phyloP scores from a whole-genome alignment of 2,113 vertebrate species.

The Ariopsis seemanni region DNA sequence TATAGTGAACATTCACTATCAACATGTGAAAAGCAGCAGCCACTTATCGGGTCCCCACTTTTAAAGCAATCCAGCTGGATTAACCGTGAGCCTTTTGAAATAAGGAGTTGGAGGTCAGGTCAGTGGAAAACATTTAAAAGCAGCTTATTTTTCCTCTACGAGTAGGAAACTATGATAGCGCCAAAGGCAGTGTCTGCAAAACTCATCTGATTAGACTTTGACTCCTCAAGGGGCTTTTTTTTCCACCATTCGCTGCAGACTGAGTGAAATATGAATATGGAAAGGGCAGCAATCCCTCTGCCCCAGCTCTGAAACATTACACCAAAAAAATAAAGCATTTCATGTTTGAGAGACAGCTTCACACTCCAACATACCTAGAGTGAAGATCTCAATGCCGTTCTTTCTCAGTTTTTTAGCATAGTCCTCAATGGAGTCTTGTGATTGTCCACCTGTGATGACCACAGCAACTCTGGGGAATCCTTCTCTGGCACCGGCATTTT shows the following conservation, averaged over 20 bases:
- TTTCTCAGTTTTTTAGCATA: conserved; percentile 81
- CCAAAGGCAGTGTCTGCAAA: conserved; percentile 41
- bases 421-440: conserved; percentile 84
- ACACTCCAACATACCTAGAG: conserved; percentile 78
- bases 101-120: conserved; percentile 31
- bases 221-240: conserved; percentile 6
- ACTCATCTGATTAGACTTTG: conserved; percentile 25
- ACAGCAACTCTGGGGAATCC: conserved; percentile 90
- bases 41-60: conserved; percentile 38
- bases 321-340: conserved; percentile 4
- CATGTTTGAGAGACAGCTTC: background rate
- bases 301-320: background rate
- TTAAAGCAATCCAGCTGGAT: conserved; percentile 51
- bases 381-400: conserved; percentile 92
- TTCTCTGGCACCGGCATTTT: conserved; percentile 81
- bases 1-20: conserved; percentile 32
- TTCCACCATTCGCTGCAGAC: background rate
- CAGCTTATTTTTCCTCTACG: conserved; percentile 38
- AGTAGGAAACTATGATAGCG: conserved; percentile 59
- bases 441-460: conserved; percentile 89
- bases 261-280: background rate
- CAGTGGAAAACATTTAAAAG: conserved; percentile 40
- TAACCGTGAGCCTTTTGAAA: conserved; percentile 28
- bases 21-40: conserved; percentile 38
- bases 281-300: background rate